Evolutionary conservation across 2,797 vertebrate genomes (phyloP).

Genomic region (Notolepis coatsorum): DNA sequence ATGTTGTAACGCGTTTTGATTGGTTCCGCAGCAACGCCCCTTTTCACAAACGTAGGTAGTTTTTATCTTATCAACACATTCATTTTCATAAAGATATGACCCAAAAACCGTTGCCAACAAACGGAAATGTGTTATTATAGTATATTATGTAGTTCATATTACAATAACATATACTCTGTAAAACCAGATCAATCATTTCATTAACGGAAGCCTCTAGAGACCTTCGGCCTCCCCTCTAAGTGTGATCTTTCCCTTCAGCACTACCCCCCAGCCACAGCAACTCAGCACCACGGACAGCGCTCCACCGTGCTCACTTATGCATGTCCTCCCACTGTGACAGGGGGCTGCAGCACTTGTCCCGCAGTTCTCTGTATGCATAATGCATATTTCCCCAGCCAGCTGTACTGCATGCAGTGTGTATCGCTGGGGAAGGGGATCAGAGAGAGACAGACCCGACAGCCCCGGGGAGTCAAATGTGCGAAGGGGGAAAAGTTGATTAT

Average conservation of each 20-base stretch:
- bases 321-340: slow-evolving; percentile 18
- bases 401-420: slow-evolving; percentile 28
- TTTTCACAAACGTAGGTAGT: too few relatives aligned
- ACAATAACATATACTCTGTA: too few relatives aligned
- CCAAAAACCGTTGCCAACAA: too few relatives aligned
- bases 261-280: neutral
- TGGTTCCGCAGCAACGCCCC: too few relatives aligned
- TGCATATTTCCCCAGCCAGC: slow-evolving; percentile 50
- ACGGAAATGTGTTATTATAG: too few relatives aligned
- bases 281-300: slow-evolving; percentile 37
- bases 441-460: slow-evolving; percentile 72
- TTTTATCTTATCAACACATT: too few relatives aligned
- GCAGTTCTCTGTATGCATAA: slow-evolving; percentile 73
- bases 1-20: too few relatives aligned
- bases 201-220: too few relatives aligned
- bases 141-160: too few relatives aligned
- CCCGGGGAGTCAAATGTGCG: slow-evolving; percentile 76
- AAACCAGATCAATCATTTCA: too few relatives aligned
- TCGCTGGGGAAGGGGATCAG: slow-evolving; percentile 66
- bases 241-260: slow-evolving; percentile 26
- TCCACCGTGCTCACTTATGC: slow-evolving; percentile 16
- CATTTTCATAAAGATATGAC: too few relatives aligned
- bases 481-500: slow-evolving; percentile 81
- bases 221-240: too few relatives aligned
- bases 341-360: slow-evolving; percentile 55